Percentiles rank a stretch among this genome's conserved stretches.
phyloP scores from a whole-genome alignment of 2,888 invertebrate genomes.

The Pharmacophagus antenor region DNA sequence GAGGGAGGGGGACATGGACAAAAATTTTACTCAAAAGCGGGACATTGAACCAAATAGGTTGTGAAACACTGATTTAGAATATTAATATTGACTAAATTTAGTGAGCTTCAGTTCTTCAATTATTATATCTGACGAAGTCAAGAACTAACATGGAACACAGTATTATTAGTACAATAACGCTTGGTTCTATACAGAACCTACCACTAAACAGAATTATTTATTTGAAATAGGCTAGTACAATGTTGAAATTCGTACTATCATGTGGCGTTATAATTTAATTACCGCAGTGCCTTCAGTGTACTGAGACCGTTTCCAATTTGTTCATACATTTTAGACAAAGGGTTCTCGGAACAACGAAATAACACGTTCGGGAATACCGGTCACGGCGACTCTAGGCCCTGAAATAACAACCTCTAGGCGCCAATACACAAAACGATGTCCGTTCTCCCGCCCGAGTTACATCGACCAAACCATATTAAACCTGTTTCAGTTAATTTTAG shows the following conservation, averaged over 20 bases:
- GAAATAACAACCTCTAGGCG: not conserved
- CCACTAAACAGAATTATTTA: too few relatives aligned
- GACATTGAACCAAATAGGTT: too few relatives aligned
- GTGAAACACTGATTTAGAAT: too few relatives aligned
- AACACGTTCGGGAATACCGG: constrained; percentile 1
- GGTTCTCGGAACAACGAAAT: not conserved
- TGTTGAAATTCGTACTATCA: not conserved
- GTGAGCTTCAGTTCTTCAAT: too few relatives aligned
- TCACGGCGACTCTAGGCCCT: not conserved
- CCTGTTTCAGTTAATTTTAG: not conserved
- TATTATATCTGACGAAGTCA: too few relatives aligned
- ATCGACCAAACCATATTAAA: not conserved
- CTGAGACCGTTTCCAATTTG: not conserved
- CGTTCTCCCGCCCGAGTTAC: not conserved
- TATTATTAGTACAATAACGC: too few relatives aligned
- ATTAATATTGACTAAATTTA: too few relatives aligned
- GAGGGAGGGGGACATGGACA: too few relatives aligned
- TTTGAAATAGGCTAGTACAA: too few relatives aligned
- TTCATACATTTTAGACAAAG: not conserved
- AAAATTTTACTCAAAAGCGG: too few relatives aligned
- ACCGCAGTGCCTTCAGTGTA: not conserved
- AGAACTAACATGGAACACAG: too few relatives aligned
- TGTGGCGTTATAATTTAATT: not conserved
- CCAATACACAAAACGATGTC: not conserved
- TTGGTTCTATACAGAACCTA: too few relatives aligned